Evolutionary conservation across 2,797 vertebrate species (phyloP).

Genomic region (Myotis vivesi): DNA sequence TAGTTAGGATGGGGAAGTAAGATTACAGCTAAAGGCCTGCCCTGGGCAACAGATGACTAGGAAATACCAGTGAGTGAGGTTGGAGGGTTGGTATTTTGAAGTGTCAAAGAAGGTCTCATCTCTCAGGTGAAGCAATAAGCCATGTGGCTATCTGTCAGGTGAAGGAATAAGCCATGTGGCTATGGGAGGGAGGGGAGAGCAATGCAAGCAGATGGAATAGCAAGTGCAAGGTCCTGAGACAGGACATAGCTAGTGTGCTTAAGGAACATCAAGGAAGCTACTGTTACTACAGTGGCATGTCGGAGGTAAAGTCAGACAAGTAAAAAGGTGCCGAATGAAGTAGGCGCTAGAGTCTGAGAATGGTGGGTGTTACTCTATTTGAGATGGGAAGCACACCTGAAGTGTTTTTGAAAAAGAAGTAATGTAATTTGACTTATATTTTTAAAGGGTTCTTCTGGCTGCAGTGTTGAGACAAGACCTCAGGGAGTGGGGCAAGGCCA

Average conservation of each 20-base stretch:
- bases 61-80: not conserved
- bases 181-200: not conserved
- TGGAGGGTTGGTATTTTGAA: not conserved
- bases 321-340: not conserved
- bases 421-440: not conserved
- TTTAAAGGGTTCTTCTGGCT: not conserved
- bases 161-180: not conserved
- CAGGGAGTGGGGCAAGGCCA: not conserved
- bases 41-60: not conserved
- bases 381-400: not conserved
- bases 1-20: no score
- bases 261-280: not conserved
- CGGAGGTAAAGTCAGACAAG: not conserved
- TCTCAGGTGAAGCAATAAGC: not conserved
- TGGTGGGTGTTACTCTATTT: not conserved
- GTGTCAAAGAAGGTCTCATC: not conserved
- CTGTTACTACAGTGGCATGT: fast-evolving
- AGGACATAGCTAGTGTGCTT: not conserved
- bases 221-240: not conserved
- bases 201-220: not conserved
- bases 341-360: not conserved
- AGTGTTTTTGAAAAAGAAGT: not conserved
- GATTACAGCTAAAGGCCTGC: no score
- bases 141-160: not conserved
- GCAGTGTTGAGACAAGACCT: not conserved